These are phyloP conservation scores for Meteorus cinctellus DNA, from an alignment of 2,888 invertebrate species.

Conservation along the genomic window DNA sequence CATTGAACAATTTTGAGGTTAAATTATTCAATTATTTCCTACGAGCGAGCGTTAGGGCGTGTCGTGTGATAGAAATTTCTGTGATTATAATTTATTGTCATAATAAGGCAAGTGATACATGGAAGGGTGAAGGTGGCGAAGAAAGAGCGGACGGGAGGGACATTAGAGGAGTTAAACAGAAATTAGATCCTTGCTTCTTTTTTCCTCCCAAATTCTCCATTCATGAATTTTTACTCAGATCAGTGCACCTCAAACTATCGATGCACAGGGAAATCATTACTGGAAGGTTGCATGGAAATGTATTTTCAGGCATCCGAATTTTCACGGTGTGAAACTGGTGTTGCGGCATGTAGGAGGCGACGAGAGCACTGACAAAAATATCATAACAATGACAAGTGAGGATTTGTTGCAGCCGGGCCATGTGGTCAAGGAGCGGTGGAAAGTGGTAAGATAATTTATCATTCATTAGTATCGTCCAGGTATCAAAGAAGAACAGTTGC, in stretches of 20 bases:
- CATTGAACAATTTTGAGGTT: slow-evolving; percentile 43
- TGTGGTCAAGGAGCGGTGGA: slow-evolving; percentile 99
- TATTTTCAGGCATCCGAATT: slow-evolving; percentile 54
- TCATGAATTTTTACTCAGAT: neutral
- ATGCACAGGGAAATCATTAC: slow-evolving; percentile 16
- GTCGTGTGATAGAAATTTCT: slow-evolving; percentile 47
- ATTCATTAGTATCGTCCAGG: slow-evolving; percentile 24
- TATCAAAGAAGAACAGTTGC: slow-evolving; percentile 4
- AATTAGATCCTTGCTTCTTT: neutral
- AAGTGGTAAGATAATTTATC: slow-evolving; percentile 83
- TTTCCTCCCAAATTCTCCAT: neutral
- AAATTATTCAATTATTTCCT: slow-evolving; percentile 36
- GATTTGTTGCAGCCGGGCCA: slow-evolving; percentile 97
- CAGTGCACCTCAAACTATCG: slow-evolving; percentile 14
- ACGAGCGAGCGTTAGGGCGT: slow-evolving; percentile 55
- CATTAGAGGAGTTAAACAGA: neutral
- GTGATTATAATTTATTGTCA: neutral
- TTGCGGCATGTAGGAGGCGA: slow-evolving; percentile 72
- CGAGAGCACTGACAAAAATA: slow-evolving; percentile 78
- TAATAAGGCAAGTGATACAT: neutral
- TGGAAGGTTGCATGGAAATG: neutral
- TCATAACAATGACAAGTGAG: slow-evolving; percentile 92
- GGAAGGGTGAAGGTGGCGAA: too few relatives aligned
- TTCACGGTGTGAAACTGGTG: slow-evolving; percentile 65
- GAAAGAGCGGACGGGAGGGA: neutral